Base-by-base conservation (phyloP, 2,797 vertebrate species). In the Astyanax mexicanus region DNA sequence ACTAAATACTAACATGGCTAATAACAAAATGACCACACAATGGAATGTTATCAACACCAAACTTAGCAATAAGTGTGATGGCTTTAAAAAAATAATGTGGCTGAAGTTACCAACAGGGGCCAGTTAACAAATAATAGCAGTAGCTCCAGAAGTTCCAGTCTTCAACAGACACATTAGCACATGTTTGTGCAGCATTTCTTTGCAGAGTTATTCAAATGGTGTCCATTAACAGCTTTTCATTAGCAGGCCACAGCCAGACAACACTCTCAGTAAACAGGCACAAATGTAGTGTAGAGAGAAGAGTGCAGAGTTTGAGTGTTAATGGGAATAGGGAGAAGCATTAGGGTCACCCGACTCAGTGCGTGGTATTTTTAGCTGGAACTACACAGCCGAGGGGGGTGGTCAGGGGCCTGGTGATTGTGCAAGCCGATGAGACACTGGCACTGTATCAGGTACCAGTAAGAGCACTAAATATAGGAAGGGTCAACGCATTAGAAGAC, bases 381-480 rank as follows among this genome's bases (percentile, higher is more conserved):
- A 32, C 25, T 45, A 55, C 75, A 69, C 57, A 29, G 68, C 10
- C 12, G 72, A 67, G 83, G 58, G 27, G 62, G 44, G 52, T 71
- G 67, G 70, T 82, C 72, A 72, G 61, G 49, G 35, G 7, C 78
- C 72, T 69, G 57, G 57, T 61, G 74, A 65, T 71, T 74, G 74
- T 80, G 78, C 58, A 69, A 52, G 66, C 66, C 47, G 66, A 44
- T 45, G 75, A 82, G 54, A 68, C 1, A 54, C 65, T 49, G 72
- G 80, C 85, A 78, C 72, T 75, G 85, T 88, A 81, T 92, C 87
- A 71, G 83, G 85, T 90, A 86, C 79, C 84, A 86, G 83, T 83
- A 84, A 81, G 54, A 35, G 65, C n/a, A 86, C 89, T 92, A 92
- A 90, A 89, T 89, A 91, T 91, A 91, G 84, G 64, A 61, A 0